Evolutionary conservation across 2,888 invertebrate species (phyloP).

Genomic region (Hirtodrosophila cameraria): DNA sequence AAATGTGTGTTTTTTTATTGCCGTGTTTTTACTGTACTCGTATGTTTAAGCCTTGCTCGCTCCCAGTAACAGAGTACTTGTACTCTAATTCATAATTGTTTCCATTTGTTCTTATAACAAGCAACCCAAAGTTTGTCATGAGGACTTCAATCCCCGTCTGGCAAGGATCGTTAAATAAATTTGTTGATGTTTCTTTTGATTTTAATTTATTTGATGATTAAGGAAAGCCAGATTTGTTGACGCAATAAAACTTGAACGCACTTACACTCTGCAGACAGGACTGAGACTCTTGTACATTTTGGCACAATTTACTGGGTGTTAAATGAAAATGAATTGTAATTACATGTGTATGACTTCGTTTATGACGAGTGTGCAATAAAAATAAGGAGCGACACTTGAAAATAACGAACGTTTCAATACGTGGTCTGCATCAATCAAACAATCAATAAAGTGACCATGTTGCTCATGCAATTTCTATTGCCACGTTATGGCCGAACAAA

Average conservation of each 20-base stretch:
- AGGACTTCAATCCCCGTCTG: neutral
- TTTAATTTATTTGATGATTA: slow-evolving; percentile 60
- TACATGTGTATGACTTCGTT: slow-evolving; percentile 52
- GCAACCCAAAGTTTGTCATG: neutral
- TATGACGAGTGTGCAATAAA: slow-evolving; percentile 46
- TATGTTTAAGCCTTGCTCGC: too few relatives aligned
- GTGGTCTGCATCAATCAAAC: slow-evolving; percentile 32
- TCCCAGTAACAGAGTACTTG: too few relatives aligned
- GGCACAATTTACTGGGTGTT: slow-evolving; percentile 24
- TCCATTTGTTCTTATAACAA: neutral
- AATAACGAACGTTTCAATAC: slow-evolving; percentile 4
- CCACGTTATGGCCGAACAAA: slow-evolving; percentile 37
- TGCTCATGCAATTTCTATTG: slow-evolving; percentile 46
- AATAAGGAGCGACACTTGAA: slow-evolving; percentile 9
- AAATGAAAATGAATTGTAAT: slow-evolving; percentile 72
- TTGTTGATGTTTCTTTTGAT: slow-evolving; percentile 34
- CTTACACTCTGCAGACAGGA: neutral
- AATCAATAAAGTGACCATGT: slow-evolving; percentile 57
- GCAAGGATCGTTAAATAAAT: slow-evolving; percentile 31
- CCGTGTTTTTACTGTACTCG: too few relatives aligned
- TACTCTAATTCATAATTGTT: neutral
- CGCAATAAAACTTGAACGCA: slow-evolving; percentile 20
- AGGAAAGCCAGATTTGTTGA: slow-evolving; percentile 49
- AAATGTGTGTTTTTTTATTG: too few relatives aligned
- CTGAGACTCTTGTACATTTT: slow-evolving; percentile 23